A percentile compares a stretch with the other conserved stretches of the same genome.
Evolutionary conservation across 2,113 vertebrate species (phyloP).

Genomic region (Thunnus maccoyii): DNA sequence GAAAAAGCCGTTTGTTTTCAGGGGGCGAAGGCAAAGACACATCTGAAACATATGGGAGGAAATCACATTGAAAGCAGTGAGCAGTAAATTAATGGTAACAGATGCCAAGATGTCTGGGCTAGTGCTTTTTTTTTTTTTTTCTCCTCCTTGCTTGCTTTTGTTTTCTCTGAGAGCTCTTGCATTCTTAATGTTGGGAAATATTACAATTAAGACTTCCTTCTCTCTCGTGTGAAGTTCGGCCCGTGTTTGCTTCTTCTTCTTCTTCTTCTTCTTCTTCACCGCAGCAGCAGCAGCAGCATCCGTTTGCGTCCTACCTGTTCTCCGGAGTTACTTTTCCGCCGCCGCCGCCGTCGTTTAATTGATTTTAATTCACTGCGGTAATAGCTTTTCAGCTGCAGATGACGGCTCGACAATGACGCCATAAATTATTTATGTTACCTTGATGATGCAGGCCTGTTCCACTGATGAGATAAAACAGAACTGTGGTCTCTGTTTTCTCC

Average conservation of each 20-base stretch:
- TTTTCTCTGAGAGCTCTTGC: slow-evolving; percentile 77
- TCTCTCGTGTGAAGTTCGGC: slow-evolving; percentile 35
- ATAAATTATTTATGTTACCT: slow-evolving; percentile 71
- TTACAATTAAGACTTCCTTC: slow-evolving; percentile 72
- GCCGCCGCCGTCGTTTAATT: slow-evolving; percentile 32
- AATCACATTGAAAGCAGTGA: slow-evolving; percentile 85
- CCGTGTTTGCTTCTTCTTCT: not conserved
- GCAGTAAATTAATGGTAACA: slow-evolving; percentile 89
- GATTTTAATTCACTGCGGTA: slow-evolving; percentile 54
- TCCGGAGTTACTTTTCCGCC: slow-evolving; percentile 12
- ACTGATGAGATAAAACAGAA: slow-evolving; percentile 66
- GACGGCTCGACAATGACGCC: slow-evolving; percentile 40
- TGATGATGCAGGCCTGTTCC: slow-evolving; percentile 65
- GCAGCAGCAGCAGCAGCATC: too few species aligned
- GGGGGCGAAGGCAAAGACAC: slow-evolving; percentile 89
- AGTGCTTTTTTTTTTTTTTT: slow-evolving; percentile 68
- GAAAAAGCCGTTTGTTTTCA: slow-evolving; percentile 83
- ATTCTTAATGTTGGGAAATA: slow-evolving; percentile 85
- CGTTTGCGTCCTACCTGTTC: slow-evolving; percentile 25
- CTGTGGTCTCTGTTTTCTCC: not conserved
- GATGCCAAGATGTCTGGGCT: slow-evolving; percentile 88
- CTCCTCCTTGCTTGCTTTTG: slow-evolving; percentile 67
- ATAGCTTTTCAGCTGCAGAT: slow-evolving; percentile 45
- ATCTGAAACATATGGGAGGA: slow-evolving; percentile 87
- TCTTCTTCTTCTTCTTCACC: not conserved